Evolutionary conservation across 2,113 vertebrate genomes (phyloP), one percentile per base, ranked within the genome.

Genomic region (Microcebus murinus): DNA sequence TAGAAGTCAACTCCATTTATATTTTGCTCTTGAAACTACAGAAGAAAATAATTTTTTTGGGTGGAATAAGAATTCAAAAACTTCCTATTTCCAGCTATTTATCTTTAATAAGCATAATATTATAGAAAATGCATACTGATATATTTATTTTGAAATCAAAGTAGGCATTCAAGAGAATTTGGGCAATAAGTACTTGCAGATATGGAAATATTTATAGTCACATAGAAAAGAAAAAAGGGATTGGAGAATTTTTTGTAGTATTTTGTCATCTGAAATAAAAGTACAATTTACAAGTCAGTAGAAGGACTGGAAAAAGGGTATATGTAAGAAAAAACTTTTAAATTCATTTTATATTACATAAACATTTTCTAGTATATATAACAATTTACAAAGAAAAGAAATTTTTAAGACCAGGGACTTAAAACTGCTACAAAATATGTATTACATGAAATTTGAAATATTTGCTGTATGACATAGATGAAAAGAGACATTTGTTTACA

Each of bases 401-500:
- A 12, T 74, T 85, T 81, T 90, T 39, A n/a, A 94, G 14, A 59
- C 4, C 12, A 92, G 25, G 36, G 31, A 8, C 4, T 87, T 52
- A 39, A 95, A 88, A 83, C 7, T 63, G 1, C 79, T 92, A 95
- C 8, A 93, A 31, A 88, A 67, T 63, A 76, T 63, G 21, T 50
- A 87, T 83, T 10, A 57, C 7, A 31, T 77, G 45, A 68, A 93
- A 87, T 96, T 94, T 96, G 45, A 93, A 92, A 52, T 95, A 91
- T 92, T 89, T 96, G 23, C 45, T 91, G 10, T 91, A 36, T 94
- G 87, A 96, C 63, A 85, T 27, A 71, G 82, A 95, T 96, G 71
- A 87, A 95, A 90, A 95, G 73, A 88, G 68, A 89, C 76, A 88
- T 89, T 96, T 97, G 91, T 96, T 96, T 95, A 94, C 4, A 81